phyloP scores from a whole-genome alignment of 2,888 invertebrate species.

The Drosophila paranaensis region DNA sequence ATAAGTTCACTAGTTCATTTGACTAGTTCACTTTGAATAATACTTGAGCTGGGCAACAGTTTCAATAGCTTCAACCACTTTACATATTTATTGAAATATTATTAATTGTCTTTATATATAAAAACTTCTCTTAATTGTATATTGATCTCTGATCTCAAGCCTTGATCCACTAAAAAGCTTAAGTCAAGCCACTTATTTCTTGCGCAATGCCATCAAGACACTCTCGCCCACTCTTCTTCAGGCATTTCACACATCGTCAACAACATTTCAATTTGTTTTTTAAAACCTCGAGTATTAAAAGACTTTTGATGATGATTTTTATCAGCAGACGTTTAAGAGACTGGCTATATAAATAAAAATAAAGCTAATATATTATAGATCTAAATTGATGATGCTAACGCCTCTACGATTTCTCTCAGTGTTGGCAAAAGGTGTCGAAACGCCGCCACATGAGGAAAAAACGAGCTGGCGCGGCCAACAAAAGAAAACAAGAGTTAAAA shows the following conservation, averaged over 20 bases:
- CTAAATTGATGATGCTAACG: neutral
- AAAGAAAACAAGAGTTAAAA: slow-evolving; percentile 1
- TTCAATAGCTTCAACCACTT: too few relatives aligned
- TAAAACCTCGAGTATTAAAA: neutral
- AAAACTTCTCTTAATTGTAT: too few relatives aligned
- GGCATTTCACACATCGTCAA: slow-evolving; percentile 1
- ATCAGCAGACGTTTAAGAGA: too few relatives aligned
- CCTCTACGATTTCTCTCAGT: slow-evolving; percentile 14
- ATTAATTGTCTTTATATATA: too few relatives aligned
- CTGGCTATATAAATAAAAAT: too few relatives aligned
- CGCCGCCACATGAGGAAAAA: neutral
- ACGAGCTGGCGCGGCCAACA: neutral
- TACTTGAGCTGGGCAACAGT: too few relatives aligned
- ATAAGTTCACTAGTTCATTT: too few relatives aligned
- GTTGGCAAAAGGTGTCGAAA: slow-evolving; percentile 15
- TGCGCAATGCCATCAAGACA: slow-evolving; percentile 3
- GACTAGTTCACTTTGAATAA: too few relatives aligned
- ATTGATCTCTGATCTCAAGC: neutral
- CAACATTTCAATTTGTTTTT: slow-evolving; percentile 3
- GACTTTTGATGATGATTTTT: neutral
- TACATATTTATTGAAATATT: too few relatives aligned
- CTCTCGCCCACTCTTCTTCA: slow-evolving; percentile 1
- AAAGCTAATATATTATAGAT: neutral
- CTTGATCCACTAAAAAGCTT: neutral
- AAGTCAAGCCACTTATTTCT: neutral